phyloP scores from a whole-genome alignment of 2,113 vertebrate species.

The Salvelinus fontinalis region DNA sequence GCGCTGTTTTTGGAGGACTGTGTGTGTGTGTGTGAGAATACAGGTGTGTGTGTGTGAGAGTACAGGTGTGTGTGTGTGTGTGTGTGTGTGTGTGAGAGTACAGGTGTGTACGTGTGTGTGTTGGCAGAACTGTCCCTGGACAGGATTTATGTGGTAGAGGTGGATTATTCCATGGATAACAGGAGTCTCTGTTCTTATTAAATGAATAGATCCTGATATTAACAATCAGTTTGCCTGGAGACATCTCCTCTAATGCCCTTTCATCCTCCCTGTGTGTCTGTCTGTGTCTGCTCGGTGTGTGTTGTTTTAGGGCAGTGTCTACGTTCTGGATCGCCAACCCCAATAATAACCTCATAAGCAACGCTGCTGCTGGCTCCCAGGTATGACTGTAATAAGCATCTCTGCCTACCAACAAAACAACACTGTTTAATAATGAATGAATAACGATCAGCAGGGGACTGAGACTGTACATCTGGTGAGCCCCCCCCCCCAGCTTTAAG shows the following conservation, averaged over 20 bases:
- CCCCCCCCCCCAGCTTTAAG: no score
- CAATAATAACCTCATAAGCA: conserved; percentile 96
- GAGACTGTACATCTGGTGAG: no score
- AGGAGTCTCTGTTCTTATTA: conserved; percentile 39
- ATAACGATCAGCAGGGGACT: no score
- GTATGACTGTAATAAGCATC: conserved; percentile 64
- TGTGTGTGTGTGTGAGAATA: conserved; percentile 23
- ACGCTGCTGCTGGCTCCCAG: conserved; percentile 97
- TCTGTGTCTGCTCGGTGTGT: no score
- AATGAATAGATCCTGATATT: conserved; percentile 24
- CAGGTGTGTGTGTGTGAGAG: conserved; percentile 22
- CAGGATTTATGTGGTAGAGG: conserved; percentile 39
- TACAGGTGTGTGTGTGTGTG: not conserved
- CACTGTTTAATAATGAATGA: no score
- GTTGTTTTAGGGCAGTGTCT: conserved; percentile 88
- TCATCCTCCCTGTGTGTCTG: no score
- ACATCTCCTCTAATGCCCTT: not conserved
- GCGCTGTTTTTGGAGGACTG: conserved; percentile 26
- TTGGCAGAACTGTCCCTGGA: conserved; percentile 3
- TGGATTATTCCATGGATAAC: conserved; percentile 35
- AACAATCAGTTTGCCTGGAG: not conserved
- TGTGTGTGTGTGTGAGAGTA: conserved; percentile 28
- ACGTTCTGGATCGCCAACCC: conserved; percentile 99
- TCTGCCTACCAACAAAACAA: no score
- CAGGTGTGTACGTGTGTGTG: not conserved